phyloP scores from a whole-genome alignment of 2,113 vertebrate genomes.

The Rattus norvegicus region GRCr8 NC_086020.1:64461001-64461500 shows the following conservation, averaged over 20 bases:
- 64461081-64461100: neutral
- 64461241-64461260: neutral
- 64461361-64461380: neutral
- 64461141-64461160: neutral
- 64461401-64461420: neutral
- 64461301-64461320: neutral
- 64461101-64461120: neutral
- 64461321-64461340: neutral
- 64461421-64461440: neutral
- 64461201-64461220: neutral
- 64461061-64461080: neutral
- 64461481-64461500: too few species aligned
- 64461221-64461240: neutral
- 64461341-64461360: neutral
- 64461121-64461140: neutral
- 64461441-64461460: neutral
- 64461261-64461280: neutral
- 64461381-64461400: neutral
- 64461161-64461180: neutral
- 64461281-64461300: neutral
- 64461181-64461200: neutral
- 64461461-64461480: neutral
- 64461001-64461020: neutral
- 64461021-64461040: constrained; percentile 21
- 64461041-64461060: neutral